These are phyloP conservation scores for Amblyraja radiata DNA, from an alignment of 2,797 vertebrate genomes.

Conservation along the genomic window DNA sequence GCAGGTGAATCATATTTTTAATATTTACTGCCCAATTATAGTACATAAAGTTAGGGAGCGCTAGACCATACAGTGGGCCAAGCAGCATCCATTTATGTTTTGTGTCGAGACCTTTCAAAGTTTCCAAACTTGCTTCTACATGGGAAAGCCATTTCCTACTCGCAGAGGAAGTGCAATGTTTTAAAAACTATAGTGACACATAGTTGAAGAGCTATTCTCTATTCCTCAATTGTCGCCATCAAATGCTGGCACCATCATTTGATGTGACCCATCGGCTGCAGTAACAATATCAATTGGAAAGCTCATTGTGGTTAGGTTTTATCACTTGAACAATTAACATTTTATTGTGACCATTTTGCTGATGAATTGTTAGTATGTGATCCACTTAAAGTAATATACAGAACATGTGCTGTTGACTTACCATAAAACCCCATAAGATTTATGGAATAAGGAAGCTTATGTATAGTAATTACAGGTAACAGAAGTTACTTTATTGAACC, in stretches of 20 bases:
- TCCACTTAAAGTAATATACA: background rate
- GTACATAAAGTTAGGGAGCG: no score
- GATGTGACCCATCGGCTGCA: background rate
- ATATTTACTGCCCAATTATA: no score
- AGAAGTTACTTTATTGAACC: slow-evolving; percentile 38
- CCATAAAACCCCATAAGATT: background rate
- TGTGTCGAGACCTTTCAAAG: no score
- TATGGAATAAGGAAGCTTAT: slow-evolving; percentile 38
- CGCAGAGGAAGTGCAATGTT: background rate
- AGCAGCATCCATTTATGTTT: no score
- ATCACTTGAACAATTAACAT: background rate
- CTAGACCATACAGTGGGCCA: no score
- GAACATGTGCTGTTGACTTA: background rate
- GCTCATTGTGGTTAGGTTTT: background rate
- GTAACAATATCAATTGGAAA: background rate
- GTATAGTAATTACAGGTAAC: background rate
- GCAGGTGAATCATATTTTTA: no score
- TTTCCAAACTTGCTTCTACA: background rate
- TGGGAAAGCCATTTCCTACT: background rate
- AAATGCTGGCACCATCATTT: background rate
- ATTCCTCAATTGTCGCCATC: background rate
- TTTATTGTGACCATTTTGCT: background rate
- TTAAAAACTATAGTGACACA: background rate
- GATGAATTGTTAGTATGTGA: background rate
- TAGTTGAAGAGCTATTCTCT: background rate